phyloP scores from a whole-genome alignment of 2,113 vertebrate genomes.

The Sus scrofa region DNA sequence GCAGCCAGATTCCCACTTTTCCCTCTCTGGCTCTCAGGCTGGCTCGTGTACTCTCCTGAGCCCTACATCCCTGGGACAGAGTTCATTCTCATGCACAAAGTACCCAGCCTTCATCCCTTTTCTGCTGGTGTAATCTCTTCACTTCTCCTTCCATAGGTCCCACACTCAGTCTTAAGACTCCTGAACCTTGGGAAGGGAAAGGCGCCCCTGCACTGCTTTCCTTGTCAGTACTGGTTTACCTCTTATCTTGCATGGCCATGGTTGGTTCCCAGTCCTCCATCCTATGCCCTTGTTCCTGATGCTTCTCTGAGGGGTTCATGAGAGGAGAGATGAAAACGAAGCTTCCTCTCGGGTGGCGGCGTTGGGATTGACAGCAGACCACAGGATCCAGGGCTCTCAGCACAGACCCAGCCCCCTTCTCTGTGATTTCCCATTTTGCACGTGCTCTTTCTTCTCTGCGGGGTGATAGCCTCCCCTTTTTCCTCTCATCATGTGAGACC shows the following conservation, averaged over 20 bases:
- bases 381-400: not conserved
- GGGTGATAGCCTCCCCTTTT: not conserved
- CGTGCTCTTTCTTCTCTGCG: not conserved
- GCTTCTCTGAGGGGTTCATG: not conserved
- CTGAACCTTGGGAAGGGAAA: not conserved
- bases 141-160: slow-evolving; percentile 11
- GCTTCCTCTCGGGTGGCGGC: not conserved
- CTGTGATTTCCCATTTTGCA: not conserved
- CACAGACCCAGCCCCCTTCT: not conserved
- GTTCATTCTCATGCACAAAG: slow-evolving; percentile 18
- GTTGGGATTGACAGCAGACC: not conserved
- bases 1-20: not conserved
- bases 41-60: not conserved
- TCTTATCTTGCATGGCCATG: not conserved
- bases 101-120: not conserved
- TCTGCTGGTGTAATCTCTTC: slow-evolving; percentile 42
- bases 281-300: not conserved
- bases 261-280: not conserved
- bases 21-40: not conserved
- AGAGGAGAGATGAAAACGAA: not conserved
- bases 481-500: not conserved
- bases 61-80: not conserved
- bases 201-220: not conserved
- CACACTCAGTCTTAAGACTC: not conserved
- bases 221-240: not conserved